Evolutionary conservation across 53 echinoderm and acorn worm genomes (phyloP).

Genomic region (Antedon mediterranea): DNA sequence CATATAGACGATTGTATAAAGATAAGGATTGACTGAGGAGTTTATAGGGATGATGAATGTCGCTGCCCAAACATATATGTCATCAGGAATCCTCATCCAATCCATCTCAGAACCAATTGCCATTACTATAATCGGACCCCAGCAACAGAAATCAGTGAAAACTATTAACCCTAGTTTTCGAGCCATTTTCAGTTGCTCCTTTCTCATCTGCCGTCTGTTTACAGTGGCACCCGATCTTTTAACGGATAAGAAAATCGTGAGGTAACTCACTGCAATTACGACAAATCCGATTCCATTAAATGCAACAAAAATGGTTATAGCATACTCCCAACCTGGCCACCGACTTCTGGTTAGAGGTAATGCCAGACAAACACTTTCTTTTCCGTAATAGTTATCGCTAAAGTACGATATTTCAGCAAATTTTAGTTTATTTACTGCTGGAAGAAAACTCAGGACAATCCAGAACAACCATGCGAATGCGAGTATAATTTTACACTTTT

Average conservation of each 20-base stretch:
- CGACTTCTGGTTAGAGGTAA: constrained; percentile 62
- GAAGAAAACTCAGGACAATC: constrained; percentile 63
- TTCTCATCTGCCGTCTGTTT: too few species aligned
- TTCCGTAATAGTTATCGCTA: constrained; percentile 70
- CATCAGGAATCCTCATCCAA: too few species aligned
- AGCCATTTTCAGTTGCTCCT: too few species aligned
- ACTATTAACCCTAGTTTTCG: too few species aligned
- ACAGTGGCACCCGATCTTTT: constrained; percentile 22
- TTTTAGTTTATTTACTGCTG: constrained; percentile 1
- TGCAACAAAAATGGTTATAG: constrained; percentile 67
- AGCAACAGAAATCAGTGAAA: too few species aligned
- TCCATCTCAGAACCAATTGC: too few species aligned
- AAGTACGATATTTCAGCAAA: constrained; percentile 2
- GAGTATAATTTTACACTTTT: constrained; percentile 59
- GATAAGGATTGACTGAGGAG: too few species aligned
- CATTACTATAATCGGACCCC: too few species aligned
- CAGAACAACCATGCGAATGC: constrained; percentile 58
- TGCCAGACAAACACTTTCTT: constrained; percentile 80
- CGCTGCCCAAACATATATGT: too few species aligned
- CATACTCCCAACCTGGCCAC: constrained; percentile 86
- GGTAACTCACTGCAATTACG: constrained; percentile 74
- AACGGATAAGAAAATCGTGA: constrained; percentile 72
- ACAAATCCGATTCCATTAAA: constrained; percentile 65
- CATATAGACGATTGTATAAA: too few species aligned
- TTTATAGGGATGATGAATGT: too few species aligned